Evolutionary conservation across 2,888 invertebrate genomes (phyloP), one percentile per base, ranked within the genome.

Genomic region (Dinocampus coccinellae): DNA sequence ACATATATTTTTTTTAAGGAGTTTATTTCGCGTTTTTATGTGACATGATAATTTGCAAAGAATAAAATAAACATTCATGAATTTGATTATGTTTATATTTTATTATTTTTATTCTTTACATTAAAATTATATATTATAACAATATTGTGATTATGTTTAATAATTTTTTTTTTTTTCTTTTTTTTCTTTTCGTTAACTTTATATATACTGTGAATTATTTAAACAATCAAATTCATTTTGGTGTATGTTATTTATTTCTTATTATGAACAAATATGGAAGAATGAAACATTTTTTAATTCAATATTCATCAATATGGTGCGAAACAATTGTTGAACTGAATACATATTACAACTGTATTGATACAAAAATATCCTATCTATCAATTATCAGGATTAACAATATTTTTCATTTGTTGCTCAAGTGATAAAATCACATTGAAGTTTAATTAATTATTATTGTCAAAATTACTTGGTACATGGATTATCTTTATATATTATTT

Each of bases 291-390:
- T 0, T 29, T 29, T 58, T n/a, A 26, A 58, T 58, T 16, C 13
- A 55, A 24, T 55, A 29, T 7, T 58, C n/a, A 58, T 58, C 16
- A 16, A 29, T 29, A 9, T 58, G 16, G 29, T 20, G 7, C 67
- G 57, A 66, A 75, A 77, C 71, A 73, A 74, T 70, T 73, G 60
- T 68, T 52, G 69, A 74, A 78, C 72, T 72, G 65, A 75, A 69
- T 66, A 69, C 70, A 72, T 66, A 60, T 52, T 72, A 60, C 60
- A 53, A 33, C 72, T 75, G 77, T 82, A 83, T 83, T 72, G 61
- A 82, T 87, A 87, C 76, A 87, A 87, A 87, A 87, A 87, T 87
- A 87, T 83, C 82, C 81, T 75, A 76, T 84, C 82, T 85, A 84
- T 76, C 74, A 72, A 71, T n/a, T 74, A 75, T 65, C 73, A 75